These are phyloP conservation scores for Stramonita haemastoma DNA, from an alignment of 2,888 invertebrate genomes.

Conservation along the genomic window DNA sequence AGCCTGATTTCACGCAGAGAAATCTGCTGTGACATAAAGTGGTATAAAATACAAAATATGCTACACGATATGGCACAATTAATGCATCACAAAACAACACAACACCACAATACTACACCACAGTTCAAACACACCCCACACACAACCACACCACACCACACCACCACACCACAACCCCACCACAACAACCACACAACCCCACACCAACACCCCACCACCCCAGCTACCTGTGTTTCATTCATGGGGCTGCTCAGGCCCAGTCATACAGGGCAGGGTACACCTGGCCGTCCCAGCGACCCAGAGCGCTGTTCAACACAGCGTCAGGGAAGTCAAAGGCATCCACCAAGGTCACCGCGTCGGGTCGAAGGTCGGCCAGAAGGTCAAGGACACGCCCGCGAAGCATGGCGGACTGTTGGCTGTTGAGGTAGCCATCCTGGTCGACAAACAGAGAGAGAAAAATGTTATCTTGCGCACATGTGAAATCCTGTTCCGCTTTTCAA, in stretches of 20 bases:
- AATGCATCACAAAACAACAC: not conserved
- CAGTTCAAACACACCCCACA: too few relatives aligned
- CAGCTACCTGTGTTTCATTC: slow-evolving; percentile 74
- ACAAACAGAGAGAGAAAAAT: not conserved
- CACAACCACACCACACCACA: not conserved
- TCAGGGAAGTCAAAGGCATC: slow-evolving; percentile 88
- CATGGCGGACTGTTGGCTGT: slow-evolving; percentile 75
- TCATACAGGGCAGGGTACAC: slow-evolving; percentile 78
- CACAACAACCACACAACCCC: not conserved
- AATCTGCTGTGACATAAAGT: too few relatives aligned
- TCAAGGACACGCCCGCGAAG: slow-evolving; percentile 86
- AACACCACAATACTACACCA: not conserved
- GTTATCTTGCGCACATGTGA: too few relatives aligned
- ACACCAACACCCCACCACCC: not conserved
- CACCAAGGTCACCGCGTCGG: slow-evolving; percentile 92
- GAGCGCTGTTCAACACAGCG: slow-evolving; percentile 75
- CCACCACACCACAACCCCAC: not conserved
- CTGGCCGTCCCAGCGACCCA: slow-evolving; percentile 78
- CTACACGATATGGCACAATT: too few relatives aligned
- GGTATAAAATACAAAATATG: too few relatives aligned
- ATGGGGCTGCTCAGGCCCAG: slow-evolving; percentile 77
- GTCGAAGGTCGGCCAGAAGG: slow-evolving; percentile 85
- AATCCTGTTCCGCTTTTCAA: too few relatives aligned
- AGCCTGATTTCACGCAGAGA: too few relatives aligned
- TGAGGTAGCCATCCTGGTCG: slow-evolving; percentile 83